Evolutionary conservation across 35 echinoderm and acorn worm genomes (phyloP).

Genomic region (Heliocidaris tuberculata): DNA sequence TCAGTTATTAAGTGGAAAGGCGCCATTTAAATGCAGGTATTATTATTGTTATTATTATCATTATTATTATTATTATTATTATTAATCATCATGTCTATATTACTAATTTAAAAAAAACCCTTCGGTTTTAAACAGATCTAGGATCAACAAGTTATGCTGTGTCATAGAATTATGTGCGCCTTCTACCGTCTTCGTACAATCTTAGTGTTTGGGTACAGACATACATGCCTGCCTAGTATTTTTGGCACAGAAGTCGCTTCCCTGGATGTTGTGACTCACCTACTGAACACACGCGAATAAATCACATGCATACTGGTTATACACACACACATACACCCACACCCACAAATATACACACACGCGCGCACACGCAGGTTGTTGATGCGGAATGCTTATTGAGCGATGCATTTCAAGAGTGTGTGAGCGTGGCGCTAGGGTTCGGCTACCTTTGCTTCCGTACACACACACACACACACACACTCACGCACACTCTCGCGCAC

Average conservation of each 20-base stretch:
- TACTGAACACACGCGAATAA: background rate
- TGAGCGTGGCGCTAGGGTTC: background rate
- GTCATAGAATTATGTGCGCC: background rate
- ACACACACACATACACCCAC: background rate
- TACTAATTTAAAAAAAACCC: too few relatives aligned
- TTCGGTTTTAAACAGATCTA: background rate
- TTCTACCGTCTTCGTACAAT: background rate
- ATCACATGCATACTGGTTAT: background rate
- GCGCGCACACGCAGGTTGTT: background rate
- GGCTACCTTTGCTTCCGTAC: background rate
- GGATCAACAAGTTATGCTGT: background rate
- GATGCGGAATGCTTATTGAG: background rate
- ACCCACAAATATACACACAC: background rate
- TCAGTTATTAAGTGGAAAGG: too few relatives aligned
- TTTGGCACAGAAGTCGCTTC: background rate
- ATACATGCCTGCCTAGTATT: background rate
- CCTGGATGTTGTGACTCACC: background rate
- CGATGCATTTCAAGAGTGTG: background rate
- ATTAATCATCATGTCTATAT: too few relatives aligned
- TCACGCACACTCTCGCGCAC: background rate
- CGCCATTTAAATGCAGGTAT: too few relatives aligned
- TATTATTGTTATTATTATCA: too few relatives aligned
- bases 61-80: too few relatives aligned
- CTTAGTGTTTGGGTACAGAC: background rate
- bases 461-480: conserved; percentile 15